Evolutionary conservation across 1,140 invertebrate species (phyloP).

Genomic region (Bombus breviceps): DNA sequence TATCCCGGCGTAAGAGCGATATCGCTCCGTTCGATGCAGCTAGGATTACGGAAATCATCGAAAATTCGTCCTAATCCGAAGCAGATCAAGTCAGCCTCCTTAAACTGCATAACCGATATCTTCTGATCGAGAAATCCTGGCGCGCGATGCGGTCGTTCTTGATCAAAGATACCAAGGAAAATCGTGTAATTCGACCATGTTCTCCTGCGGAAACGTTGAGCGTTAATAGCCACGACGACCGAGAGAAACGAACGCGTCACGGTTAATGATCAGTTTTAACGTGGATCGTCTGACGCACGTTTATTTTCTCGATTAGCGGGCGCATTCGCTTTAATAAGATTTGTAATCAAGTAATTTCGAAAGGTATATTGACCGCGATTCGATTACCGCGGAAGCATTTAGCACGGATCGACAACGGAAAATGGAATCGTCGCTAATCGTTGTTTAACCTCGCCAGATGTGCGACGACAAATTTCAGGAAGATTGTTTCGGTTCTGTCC

Average conservation of each 20-base stretch:
- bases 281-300: background rate
- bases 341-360: slow-evolving; percentile 43
- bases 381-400: slow-evolving; percentile 41
- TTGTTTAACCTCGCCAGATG: background rate
- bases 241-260: background rate
- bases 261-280: background rate
- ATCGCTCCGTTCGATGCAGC: background rate
- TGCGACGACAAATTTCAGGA: background rate
- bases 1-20: background rate
- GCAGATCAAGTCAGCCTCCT: background rate
- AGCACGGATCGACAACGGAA: background rate
- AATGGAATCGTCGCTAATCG: background rate
- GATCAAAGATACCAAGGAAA: background rate
- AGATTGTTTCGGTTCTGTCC: slow-evolving; percentile 9
- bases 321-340: background rate
- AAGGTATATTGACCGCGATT: slow-evolving; percentile 33
- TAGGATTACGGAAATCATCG: slow-evolving; percentile 16
- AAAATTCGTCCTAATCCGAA: slow-evolving; percentile 3
- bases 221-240: background rate
- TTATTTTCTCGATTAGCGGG: background rate
- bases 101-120: background rate
- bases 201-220: too few relatives aligned
- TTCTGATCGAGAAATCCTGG: background rate
- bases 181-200: background rate
- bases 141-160: background rate